A percentile compares a stretch with the other conserved stretches of the same genome.
These are phyloP conservation scores for Nasonia vitripennis DNA, from an alignment of 1,140 invertebrate species.

Conservation along the genomic window DNA sequence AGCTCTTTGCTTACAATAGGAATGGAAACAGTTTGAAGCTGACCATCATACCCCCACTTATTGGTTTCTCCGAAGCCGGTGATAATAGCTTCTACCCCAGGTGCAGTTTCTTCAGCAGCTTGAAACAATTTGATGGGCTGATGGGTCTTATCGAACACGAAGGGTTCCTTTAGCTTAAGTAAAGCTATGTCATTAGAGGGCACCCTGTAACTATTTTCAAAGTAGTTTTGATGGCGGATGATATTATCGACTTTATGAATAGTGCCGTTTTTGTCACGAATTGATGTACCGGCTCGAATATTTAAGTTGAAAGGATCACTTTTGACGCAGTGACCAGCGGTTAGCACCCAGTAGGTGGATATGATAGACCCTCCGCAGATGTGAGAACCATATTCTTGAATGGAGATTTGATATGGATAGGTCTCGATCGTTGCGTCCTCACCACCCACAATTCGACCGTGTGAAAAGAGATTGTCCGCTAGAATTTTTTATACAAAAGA, in stretches of 20 bases:
- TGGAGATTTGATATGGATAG: constrained; percentile 75
- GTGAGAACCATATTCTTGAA: constrained; percentile 46
- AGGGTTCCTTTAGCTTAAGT: constrained; percentile 44
- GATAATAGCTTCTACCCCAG: constrained; percentile 58
- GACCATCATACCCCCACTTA: not conserved
- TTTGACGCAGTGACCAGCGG: constrained; percentile 64
- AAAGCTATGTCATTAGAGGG: constrained; percentile 60
- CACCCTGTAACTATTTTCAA: constrained; percentile 28
- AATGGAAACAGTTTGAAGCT: constrained; percentile 65
- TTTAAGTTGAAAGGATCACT: not conserved
- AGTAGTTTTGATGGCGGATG: constrained; percentile 54
- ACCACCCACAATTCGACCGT: not conserved
- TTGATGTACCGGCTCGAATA: constrained; percentile 54
- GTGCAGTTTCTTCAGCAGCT: constrained; percentile 40
- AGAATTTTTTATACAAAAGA: too few species aligned
- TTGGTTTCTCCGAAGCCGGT: constrained; percentile 70
- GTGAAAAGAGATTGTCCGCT: not conserved
- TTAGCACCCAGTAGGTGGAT: constrained; percentile 74
- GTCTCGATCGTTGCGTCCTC: not conserved
- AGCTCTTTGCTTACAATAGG: constrained; percentile 65
- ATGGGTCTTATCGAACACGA: constrained; percentile 54
- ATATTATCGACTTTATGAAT: constrained; percentile 51
- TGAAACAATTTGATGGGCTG: constrained; percentile 56
- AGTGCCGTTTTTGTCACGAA: constrained; percentile 42
- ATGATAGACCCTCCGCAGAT: constrained; percentile 77